Base-by-base conservation (phyloP, 2,113 vertebrate species). In the Bombycilla garrulus region DNA sequence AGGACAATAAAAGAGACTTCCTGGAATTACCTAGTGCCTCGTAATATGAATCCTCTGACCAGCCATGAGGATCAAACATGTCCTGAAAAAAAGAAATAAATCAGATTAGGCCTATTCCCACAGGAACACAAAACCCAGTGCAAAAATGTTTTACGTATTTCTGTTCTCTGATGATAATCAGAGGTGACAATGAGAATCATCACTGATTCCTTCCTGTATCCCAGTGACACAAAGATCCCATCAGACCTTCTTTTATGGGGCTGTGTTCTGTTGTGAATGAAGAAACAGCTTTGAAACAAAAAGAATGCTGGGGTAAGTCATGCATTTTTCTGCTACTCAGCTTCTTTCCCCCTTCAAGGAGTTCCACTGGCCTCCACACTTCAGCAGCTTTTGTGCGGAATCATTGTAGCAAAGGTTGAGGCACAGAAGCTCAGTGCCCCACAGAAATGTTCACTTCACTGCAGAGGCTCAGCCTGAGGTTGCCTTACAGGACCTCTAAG, bases 41-140 rank as follows among this genome's bases (percentile, higher is more conserved):
- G 11, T 99, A 99, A 95, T 99, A 99, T 0, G 99, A 99, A 91
- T 99, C 99, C 67, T 99, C 99, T 81, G 99, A 98, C 99, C 99
- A 99, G 87, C 99, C 99, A 44, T 99, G 99, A 65, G 99, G 99
- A 95, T 99, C 99, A 92, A 99, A 99, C 99, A 99, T 99, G 35
- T 99, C 99, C 98, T 98, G 87, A 57, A 91, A 91, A 53, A 61
- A 77, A 79, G 71, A 58, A 50, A 81, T 21, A 48, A 47, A 35
- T 14, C 36, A 58, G 6, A 74, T 82, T 71, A 88, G 69, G 38
- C 14, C 33, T 92, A 51, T 66, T 81, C 45, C 28, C 76, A 88
- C 67, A 88, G 25, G 64, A 8, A 60, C 10, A 53, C 33, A 86
- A 70, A 93, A 44, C 3, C 14, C 40, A 88, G n/a, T 53, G 76